Conservation (phyloP, 2,113 vertebrate species). For the Mesoclemmys tuberculata region DNA sequence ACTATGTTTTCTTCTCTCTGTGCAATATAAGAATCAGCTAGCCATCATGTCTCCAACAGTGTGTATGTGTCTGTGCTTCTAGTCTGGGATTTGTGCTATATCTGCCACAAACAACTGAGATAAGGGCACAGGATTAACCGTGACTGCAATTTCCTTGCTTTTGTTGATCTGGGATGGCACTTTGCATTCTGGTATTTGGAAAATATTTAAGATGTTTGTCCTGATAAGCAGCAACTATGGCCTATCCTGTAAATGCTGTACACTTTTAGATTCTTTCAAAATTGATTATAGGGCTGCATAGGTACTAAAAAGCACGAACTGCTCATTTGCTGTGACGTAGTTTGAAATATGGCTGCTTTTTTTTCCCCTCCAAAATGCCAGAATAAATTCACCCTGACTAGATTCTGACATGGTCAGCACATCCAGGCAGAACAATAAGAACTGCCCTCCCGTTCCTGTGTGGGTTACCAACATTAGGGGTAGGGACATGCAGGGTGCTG, state of each 20-base stretch:
- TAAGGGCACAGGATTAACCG: not conserved
- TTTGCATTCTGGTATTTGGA: not conserved
- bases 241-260: not conserved
- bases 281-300: not conserved
- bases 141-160: not conserved
- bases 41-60: not conserved
- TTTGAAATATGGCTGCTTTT: not conserved
- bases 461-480: not conserved
- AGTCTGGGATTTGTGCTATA: not conserved
- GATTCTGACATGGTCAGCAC: not conserved
- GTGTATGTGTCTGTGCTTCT: not conserved
- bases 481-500: accelerated
- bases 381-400: not conserved
- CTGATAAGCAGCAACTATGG: not conserved
- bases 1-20: not conserved
- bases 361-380: not conserved
- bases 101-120: not conserved
- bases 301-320: not conserved
- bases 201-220: not conserved
- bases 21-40: not conserved
- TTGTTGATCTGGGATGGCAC: not conserved
- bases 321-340: not conserved
- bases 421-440: not conserved
- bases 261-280: not conserved
- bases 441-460: accelerated